Percentiles rank a stretch among this genome's conserved stretches.
phyloP scores from a whole-genome alignment of 2,797 vertebrate genomes.

The Gymnocypris eckloni region DNA sequence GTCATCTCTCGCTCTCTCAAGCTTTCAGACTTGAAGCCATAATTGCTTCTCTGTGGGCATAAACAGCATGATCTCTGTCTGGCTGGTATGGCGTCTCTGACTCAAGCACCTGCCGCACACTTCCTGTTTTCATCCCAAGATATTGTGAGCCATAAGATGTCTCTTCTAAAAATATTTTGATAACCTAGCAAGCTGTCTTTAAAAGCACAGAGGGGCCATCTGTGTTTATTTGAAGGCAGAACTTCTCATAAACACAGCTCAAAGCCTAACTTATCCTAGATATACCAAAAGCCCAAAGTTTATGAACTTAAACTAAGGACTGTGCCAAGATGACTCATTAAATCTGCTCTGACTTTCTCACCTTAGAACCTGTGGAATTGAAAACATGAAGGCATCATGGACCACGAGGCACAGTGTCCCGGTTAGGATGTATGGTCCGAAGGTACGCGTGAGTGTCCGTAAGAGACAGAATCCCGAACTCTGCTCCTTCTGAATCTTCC shows the following conservation, averaged over 20 bases:
- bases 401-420: conserved; percentile 85
- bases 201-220: conserved; percentile 32
- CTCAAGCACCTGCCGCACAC: conserved; percentile 58
- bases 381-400: conserved; percentile 90
- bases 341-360: conserved; percentile 66
- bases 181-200: conserved; percentile 31
- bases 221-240: conserved; percentile 49
- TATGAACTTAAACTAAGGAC: background rate
- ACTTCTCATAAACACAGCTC: conserved; percentile 25
- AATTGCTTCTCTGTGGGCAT: conserved; percentile 80
- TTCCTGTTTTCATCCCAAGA: conserved; percentile 59
- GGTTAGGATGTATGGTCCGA: conserved; percentile 85
- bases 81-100: conserved; percentile 53
- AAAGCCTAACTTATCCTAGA: conserved; percentile 15
- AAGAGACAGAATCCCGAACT: conserved; percentile 81
- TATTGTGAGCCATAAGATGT: conserved; percentile 53
- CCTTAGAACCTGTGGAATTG: conserved; percentile 90
- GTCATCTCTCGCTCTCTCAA: conserved; percentile 72
- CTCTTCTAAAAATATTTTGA: conserved; percentile 51
- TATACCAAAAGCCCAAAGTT: conserved; percentile 28
- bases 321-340: conserved; percentile 25
- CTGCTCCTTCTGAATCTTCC: conserved; percentile 81
- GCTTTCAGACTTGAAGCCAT: conserved; percentile 74
- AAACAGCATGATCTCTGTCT: conserved; percentile 82
- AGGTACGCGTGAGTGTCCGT: conserved; percentile 83